Conservation (phyloP, 1,140 invertebrate species). For the Bemisia tabaci region DNA sequence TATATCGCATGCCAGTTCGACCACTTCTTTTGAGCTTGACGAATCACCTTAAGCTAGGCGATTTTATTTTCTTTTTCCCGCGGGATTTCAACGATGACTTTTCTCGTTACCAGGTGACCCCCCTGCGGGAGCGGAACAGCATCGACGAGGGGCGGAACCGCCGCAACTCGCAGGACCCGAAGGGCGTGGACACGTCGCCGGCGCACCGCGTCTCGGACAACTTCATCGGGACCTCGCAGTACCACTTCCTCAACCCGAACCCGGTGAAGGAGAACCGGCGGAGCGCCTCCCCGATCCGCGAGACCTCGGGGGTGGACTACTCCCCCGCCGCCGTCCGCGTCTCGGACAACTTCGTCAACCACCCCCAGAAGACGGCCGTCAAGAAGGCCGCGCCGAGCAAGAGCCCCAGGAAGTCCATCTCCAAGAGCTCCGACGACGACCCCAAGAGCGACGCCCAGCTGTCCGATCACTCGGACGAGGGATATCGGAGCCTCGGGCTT, state of each 20-base stretch:
- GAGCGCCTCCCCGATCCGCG: not conserved
- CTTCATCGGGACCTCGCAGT: constrained; percentile 16
- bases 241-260: constrained; percentile 9
- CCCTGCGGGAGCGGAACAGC: not conserved
- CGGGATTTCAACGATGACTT: too few relatives aligned
- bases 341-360: constrained; percentile 16
- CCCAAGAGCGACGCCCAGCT: constrained; percentile 50
- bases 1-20: too few relatives aligned
- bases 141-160: not conserved
- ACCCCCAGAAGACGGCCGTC: not conserved
- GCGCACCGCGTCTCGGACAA: constrained; percentile 18
- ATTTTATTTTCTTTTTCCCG: too few relatives aligned
- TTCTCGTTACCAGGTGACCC: too few relatives aligned
- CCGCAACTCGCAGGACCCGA: not conserved
- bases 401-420: not conserved
- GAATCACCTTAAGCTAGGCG: too few relatives aligned
- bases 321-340: constrained; percentile 12
- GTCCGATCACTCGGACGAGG: constrained; percentile 74
- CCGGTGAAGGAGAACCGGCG: not conserved
- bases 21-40: too few relatives aligned
- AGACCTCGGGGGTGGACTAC: constrained; percentile 17
- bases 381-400: not conserved
- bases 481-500: constrained; percentile 63
- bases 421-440: constrained; percentile 13
- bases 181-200: constrained; percentile 14